These are phyloP conservation scores for Epiblema foenella DNA, from an alignment of 2,888 invertebrate species.

Conservation along the genomic window DNA sequence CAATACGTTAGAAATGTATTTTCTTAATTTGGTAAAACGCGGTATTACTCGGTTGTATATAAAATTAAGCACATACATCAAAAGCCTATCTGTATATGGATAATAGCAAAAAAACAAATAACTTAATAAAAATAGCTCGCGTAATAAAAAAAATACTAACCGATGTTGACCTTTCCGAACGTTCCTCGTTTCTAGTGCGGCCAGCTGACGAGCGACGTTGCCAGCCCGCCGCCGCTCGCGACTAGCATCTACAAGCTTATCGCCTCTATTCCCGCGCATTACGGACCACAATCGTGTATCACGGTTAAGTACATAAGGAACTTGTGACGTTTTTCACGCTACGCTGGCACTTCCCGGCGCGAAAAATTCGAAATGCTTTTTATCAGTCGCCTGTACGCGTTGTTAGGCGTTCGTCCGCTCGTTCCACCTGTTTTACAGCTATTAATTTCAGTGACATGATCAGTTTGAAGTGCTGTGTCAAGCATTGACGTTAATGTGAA, in stretches of 20 bases:
- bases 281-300: slow-evolving; percentile 62
- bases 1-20: not conserved
- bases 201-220: slow-evolving; percentile 83
- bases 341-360: slow-evolving; percentile 78
- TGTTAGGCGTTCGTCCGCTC: slow-evolving; percentile 55
- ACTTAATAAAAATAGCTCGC: slow-evolving; percentile 66
- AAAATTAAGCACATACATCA: not conserved
- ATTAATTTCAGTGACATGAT: slow-evolving; percentile 30
- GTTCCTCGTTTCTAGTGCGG: slow-evolving; percentile 78
- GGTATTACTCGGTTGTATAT: too few relatives aligned
- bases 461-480: slow-evolving; percentile 29
- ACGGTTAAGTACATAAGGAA: slow-evolving; percentile 73
- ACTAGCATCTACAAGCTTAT: slow-evolving; percentile 73
- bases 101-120: slow-evolving; percentile 61
- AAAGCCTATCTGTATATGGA: slow-evolving; percentile 13
- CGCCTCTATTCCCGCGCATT: slow-evolving; percentile 66
- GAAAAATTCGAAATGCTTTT: slow-evolving; percentile 84
- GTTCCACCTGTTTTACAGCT: slow-evolving; percentile 44
- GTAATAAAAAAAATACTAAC: slow-evolving; percentile 78
- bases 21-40: not conserved
- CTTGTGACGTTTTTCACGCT: slow-evolving; percentile 73
- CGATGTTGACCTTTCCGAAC: slow-evolving; percentile 83
- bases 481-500: slow-evolving; percentile 36
- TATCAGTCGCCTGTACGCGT: slow-evolving; percentile 73
- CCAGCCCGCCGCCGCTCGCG: slow-evolving; percentile 65